These are phyloP conservation scores for Phalanger gymnotis DNA, from an alignment of 2,797 vertebrate genomes.

Conservation along the genomic window DNA sequence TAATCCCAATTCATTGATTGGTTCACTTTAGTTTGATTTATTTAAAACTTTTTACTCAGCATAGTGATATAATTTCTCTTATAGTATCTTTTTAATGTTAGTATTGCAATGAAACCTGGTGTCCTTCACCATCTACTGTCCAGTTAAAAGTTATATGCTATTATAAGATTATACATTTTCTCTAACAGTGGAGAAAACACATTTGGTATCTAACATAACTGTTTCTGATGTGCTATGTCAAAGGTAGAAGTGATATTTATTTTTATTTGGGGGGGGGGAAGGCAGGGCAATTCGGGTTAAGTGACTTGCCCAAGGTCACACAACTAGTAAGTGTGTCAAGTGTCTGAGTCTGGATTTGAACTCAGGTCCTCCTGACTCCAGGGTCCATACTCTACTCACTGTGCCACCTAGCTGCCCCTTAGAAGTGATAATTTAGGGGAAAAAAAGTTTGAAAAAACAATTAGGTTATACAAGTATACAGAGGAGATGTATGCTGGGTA, in stretches of 20 bases:
- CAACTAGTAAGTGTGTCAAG: too few species aligned
- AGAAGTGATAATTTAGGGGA: too few species aligned
- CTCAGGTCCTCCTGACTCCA: too few species aligned
- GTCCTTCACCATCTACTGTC: background rate
- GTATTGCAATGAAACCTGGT: background rate
- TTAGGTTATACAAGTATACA: background rate
- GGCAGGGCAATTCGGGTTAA: too few species aligned
- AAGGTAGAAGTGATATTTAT: background rate
- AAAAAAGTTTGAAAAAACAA: background rate
- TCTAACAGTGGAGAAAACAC: background rate
- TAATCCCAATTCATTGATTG: background rate
- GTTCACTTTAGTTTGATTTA: background rate
- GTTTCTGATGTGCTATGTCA: background rate
- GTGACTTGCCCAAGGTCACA: too few species aligned
- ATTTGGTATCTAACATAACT: background rate
- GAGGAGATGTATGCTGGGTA: background rate
- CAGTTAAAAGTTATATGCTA: background rate
- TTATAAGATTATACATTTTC: background rate
- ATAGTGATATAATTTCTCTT: background rate
- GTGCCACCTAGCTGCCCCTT: too few species aligned
- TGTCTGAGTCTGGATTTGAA: too few species aligned
- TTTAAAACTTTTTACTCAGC: conserved; percentile 25
- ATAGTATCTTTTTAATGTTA: conserved; percentile 27
- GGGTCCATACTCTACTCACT: too few species aligned
- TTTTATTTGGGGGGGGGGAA: too few species aligned